Evolutionary conservation across 2,113 vertebrate species (phyloP).

Genomic region (Callorhinus ursinus): DNA sequence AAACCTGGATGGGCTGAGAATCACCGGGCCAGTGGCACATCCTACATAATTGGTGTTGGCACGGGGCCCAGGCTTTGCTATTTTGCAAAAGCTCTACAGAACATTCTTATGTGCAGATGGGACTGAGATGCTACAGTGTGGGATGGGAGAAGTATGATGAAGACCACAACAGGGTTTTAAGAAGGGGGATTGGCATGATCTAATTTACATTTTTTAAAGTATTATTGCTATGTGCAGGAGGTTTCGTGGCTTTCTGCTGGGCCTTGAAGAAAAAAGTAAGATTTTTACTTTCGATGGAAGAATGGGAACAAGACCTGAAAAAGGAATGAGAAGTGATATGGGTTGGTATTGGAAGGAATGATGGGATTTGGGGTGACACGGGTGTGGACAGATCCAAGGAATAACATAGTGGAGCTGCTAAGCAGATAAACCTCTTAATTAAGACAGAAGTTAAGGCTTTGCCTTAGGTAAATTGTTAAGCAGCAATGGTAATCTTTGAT

Average conservation of each 20-base stretch:
- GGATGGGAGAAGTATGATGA: neutral
- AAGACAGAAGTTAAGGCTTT: neutral
- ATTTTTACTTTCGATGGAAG: neutral
- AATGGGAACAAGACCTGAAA: neutral
- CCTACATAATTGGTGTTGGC: neutral
- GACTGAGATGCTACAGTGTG: neutral
- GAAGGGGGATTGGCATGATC: neutral
- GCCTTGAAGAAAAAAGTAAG: neutral
- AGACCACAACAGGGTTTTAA: neutral
- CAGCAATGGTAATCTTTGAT: neutral
- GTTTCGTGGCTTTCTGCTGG: neutral
- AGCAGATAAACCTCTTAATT: neutral
- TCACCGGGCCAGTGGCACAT: fast-evolving
- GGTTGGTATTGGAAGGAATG: neutral
- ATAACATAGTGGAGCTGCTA: neutral
- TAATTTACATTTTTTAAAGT: neutral
- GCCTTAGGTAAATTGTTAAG: neutral
- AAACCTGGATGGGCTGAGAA: neutral
- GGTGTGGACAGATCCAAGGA: neutral
- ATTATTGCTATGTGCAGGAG: too few relatives aligned
- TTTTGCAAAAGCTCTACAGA: neutral
- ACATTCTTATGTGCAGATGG: neutral
- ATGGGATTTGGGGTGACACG: neutral
- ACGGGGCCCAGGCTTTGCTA: neutral
- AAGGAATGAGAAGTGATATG: neutral